Conservation (phyloP, 1,140 invertebrate species). For the Thalassaphorura encarpata region DNA sequence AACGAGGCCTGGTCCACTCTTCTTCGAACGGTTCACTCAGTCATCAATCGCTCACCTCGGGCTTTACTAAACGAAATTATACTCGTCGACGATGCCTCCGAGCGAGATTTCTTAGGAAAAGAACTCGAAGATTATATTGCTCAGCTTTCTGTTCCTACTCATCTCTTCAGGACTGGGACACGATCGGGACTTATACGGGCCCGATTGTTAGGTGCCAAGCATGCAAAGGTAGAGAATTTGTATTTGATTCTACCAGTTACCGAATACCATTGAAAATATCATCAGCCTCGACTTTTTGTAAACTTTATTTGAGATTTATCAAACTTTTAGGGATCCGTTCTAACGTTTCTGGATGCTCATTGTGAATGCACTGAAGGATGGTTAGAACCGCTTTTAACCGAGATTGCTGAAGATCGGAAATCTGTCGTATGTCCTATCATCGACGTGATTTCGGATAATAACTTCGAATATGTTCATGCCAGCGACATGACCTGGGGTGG, state of each 20-base stretch:
- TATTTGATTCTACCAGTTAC: neutral
- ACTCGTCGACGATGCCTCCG: constrained; percentile 43
- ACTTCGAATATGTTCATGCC: constrained; percentile 86
- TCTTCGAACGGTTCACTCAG: constrained; percentile 89
- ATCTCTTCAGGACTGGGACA: constrained; percentile 73
- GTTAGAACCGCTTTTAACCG: constrained; percentile 79
- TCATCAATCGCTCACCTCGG: constrained; percentile 81
- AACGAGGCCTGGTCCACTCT: constrained; percentile 97
- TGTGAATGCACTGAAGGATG: constrained; percentile 92
- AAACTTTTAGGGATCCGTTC: constrained; percentile 60
- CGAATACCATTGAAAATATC: neutral
- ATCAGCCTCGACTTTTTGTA: neutral
- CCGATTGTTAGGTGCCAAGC: constrained; percentile 77
- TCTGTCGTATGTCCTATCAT: constrained; percentile 96
- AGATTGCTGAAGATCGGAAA: constrained; percentile 79
- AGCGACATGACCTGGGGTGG: constrained; percentile 92
- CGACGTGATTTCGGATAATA: constrained; percentile 95
- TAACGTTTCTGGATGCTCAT: constrained; percentile 93
- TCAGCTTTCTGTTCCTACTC: constrained; percentile 68
- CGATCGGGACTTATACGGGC: constrained; percentile 89
- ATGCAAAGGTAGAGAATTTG: constrained; percentile 52
- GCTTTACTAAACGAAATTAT: constrained; percentile 86
- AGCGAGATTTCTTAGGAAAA: constrained; percentile 72
- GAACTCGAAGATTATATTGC: constrained; percentile 83
- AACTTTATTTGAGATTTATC: neutral